These are phyloP conservation scores for Andrena chrysosceles DNA, from an alignment of 2,888 invertebrate species.

Conservation along the genomic window DNA sequence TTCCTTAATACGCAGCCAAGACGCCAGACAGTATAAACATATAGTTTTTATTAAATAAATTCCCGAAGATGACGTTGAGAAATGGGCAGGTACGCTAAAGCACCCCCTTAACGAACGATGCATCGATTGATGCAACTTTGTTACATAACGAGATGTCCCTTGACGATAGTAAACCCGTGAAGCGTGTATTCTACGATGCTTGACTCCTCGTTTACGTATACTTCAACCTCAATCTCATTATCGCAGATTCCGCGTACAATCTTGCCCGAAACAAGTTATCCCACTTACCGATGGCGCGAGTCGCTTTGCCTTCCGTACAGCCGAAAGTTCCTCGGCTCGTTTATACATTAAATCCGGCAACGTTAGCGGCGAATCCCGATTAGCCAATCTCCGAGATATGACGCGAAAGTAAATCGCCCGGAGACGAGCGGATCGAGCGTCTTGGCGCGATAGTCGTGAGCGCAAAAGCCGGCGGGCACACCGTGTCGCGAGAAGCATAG, in stretches of 20 bases:
- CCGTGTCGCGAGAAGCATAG: constrained; percentile 40
- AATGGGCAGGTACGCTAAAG: too few relatives aligned
- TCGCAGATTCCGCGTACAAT: not conserved
- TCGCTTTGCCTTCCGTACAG: not conserved
- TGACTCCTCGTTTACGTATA: not conserved
- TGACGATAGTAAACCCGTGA: not conserved
- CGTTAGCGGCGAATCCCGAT: not conserved
- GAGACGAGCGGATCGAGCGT: constrained; percentile 20
- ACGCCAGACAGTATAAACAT: too few relatives aligned
- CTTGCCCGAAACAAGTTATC: not conserved
- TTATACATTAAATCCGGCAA: not conserved
- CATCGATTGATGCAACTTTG: not conserved
- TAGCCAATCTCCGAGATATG: not conserved
- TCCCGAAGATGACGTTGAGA: too few relatives aligned
- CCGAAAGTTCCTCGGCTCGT: constrained; percentile 1
- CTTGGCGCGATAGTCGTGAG: constrained; percentile 15
- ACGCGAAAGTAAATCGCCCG: constrained; percentile 21
- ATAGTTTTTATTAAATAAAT: too few relatives aligned
- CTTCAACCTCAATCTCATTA: not conserved
- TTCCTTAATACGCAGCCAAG: too few relatives aligned
- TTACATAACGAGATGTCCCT: not conserved
- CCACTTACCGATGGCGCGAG: constrained; percentile 1
- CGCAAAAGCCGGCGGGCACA: constrained; percentile 38
- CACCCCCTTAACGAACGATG: too few relatives aligned
- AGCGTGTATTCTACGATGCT: not conserved